Percentiles rank a stretch among this genome's conserved stretches.
Conservation (phyloP, 2,797 vertebrate species). For the Melanotaenia trifasciata region DNA sequence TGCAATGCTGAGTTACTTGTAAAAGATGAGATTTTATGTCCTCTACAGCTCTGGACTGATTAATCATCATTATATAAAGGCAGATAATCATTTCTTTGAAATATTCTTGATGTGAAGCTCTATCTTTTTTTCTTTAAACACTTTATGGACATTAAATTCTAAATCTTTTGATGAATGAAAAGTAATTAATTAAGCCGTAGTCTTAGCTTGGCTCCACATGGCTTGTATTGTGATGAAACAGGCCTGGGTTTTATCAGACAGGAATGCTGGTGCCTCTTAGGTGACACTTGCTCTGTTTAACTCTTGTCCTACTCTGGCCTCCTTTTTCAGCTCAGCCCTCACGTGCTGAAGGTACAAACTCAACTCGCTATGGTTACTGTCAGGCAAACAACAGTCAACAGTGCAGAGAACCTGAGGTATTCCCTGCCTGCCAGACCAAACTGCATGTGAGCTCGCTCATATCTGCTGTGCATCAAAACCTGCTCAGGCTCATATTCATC, state of each 20-base stretch:
- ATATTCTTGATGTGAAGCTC: neutral
- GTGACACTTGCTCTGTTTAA: slow-evolving; percentile 56
- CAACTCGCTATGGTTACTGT: slow-evolving; percentile 74
- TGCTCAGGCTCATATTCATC: slow-evolving; percentile 32
- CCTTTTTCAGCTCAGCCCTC: slow-evolving; percentile 50
- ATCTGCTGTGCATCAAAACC: slow-evolving; percentile 67
- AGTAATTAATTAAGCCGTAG: slow-evolving; percentile 8
- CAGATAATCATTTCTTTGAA: neutral
- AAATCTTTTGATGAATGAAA: slow-evolving; percentile 21
- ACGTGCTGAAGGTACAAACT: slow-evolving; percentile 66
- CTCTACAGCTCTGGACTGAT: neutral
- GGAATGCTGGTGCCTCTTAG: slow-evolving; percentile 56
- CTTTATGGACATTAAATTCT: neutral
- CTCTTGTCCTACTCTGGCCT: slow-evolving; percentile 52
- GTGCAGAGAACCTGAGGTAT: slow-evolving; percentile 27
- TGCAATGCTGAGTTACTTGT: neutral
- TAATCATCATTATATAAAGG: neutral
- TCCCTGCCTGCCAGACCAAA: slow-evolving; percentile 49
- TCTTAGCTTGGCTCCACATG: slow-evolving; percentile 40
- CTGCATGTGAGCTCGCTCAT: slow-evolving; percentile 43
- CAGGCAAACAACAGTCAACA: slow-evolving; percentile 80
- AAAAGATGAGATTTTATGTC: neutral
- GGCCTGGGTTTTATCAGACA: slow-evolving; percentile 59
- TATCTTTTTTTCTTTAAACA: neutral
- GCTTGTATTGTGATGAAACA: slow-evolving; percentile 18